These are phyloP conservation scores for Megaceryle alcyon DNA, from an alignment of 2,797 vertebrate species.

Conservation along the genomic window DNA sequence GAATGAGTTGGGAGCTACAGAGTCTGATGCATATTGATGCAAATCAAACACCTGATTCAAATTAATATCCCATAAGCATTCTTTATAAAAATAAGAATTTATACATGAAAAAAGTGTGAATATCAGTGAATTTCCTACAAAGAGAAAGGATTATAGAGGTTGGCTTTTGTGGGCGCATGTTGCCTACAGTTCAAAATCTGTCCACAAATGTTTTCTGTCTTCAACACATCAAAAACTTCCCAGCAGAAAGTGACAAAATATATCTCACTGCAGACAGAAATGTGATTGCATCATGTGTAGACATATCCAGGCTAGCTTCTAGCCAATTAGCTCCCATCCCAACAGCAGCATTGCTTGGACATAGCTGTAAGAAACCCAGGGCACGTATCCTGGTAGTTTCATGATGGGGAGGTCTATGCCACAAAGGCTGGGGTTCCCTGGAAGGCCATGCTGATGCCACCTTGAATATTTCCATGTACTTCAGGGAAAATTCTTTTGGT, in stretches of 20 bases:
- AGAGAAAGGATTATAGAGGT: neutral
- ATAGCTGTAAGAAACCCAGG: neutral
- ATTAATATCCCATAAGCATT: neutral
- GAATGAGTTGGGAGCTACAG: neutral
- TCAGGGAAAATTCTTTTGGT: neutral
- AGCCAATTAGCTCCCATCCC: neutral
- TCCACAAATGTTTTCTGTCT: constrained; percentile 34
- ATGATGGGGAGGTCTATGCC: neutral
- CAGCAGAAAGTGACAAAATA: neutral
- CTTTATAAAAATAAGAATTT: neutral
- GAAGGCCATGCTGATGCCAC: neutral
- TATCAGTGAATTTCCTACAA: neutral
- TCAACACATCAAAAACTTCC: constrained; percentile 25
- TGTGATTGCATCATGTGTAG: neutral
- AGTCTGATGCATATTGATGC: too few species aligned
- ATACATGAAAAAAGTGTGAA: neutral
- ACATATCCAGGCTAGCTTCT: neutral
- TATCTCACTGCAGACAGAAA: constrained; percentile 11
- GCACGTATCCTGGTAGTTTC: neutral
- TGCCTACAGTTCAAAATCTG: constrained; percentile 7
- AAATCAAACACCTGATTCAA: neutral
- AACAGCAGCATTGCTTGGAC: neutral
- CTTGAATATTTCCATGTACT: neutral
- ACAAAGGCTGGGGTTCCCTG: neutral
- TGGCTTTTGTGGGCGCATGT: neutral